Base-by-base conservation (phyloP, 1,140 invertebrate species). In the Microplitis demolitor region DNA sequence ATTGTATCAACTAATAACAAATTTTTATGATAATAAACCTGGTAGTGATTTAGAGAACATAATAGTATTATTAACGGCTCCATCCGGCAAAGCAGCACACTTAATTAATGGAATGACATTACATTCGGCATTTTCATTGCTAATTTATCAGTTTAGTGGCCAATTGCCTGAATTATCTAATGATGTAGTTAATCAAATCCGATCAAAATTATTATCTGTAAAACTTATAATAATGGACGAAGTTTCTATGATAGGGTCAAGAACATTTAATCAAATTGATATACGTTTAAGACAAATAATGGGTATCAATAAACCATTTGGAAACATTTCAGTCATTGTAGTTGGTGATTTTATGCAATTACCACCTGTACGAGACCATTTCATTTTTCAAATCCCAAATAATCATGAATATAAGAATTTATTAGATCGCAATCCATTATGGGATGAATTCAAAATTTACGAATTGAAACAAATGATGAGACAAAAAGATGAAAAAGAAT, bases 161-260 rank as follows among this genome's bases (percentile, higher is more conserved):
- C 24, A 66, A 66, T 62, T 74, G 45, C 37, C 50, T 37, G 45
- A 62, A 24, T 60, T 82, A 56, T 63, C 62, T 45, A 33, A 66
- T n/a, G 76, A 77, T 53, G 54, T 78, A 4, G 68, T 69, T 14
- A 79, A 80, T 66, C 70, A 60, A 39, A 69, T 82, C n/a, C 14
- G 73, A 68, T 45, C 31, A 39, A 75, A 73, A 69, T 76, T 79
- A 13, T 69, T 58, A 51, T 50, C 80, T 68, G 31, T 80, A 33
- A 78, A 82, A 78, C 39, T 84, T 34, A 45, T 85, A 39, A 84
- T 86, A n/a, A 82, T 86, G 66, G 84, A 86, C 76, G 83, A 86
- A 79, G 78, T 86, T 37, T 81, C 78, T 16, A 84, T 85, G 83
- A 78, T 84, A n/a, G 79, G 81, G 35, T 33, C 70, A 31, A 74